Base-by-base conservation (phyloP, 2,888 invertebrate species). In the Sphaerophoria rueppellii region DNA sequence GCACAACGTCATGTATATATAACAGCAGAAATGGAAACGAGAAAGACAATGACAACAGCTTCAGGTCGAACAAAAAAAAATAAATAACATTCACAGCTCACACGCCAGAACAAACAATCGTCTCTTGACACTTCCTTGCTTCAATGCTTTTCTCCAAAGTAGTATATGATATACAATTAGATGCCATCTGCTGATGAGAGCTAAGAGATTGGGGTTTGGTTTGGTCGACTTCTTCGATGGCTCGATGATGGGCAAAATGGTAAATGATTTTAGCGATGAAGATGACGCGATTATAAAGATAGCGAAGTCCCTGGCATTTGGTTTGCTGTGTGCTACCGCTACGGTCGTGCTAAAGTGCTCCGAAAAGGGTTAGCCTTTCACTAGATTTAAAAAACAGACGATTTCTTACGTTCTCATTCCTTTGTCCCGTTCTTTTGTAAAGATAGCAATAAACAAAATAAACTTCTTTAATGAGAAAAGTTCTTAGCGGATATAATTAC, bases 381-480 rank as follows among this genome's bases (percentile, higher is more conserved):
- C 73, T 82, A 61, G 35, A 82, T 60, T 69, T 72, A 72, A 73
- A 82, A 72, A 55, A 67, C n/a, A n/a, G n/a, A n/a, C n/a, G 40
- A 72, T 58, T 37, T 72, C 72, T 70, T 78, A 40, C 6, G 40
- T 40, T 40, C 9, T 0, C 1, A 40, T 74, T 40, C 63, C 61
- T 67, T 43, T 69, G 67, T 12, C 65, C 65, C 65, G 63, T 74
- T 24, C 70, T 78, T 78, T 78, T 73, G 63, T 69, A 37, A 52
- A 63, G 35, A 72, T n/a, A n/a, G n/a, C n/a, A 61, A 61, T 43
- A 61, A 52, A 16, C 16, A 54, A 82, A 82, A 78, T 69, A n/a
- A n/a, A n/a, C n/a, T 82, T 82, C 77, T 78, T 78, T 82, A 82
- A 82, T 82, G 82, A 78, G 82, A 82, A 82, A 82, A 82, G 82